Evolutionary conservation across 2,797 vertebrate genomes (phyloP), one percentile per base, ranked within the genome.

Genomic region (Macropodus opercularis): DNA sequence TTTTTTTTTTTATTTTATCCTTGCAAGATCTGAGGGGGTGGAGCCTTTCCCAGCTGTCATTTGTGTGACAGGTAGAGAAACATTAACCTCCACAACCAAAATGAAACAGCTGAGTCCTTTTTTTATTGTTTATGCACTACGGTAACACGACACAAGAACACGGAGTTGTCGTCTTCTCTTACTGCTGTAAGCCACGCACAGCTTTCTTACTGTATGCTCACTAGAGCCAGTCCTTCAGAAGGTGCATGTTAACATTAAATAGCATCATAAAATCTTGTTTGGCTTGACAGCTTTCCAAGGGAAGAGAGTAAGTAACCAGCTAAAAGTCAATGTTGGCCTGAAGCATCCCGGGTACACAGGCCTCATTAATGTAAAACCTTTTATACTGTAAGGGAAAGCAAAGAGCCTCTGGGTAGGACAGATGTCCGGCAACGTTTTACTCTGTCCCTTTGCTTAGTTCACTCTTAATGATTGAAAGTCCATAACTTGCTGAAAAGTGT

Each of bases 311-410:
- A 81, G 75, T 73, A 75, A 85, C 80, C 73, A 84, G 49, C 49
- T 50, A 73, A 85, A 84, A 71, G 80, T 85, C 70, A 81, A 18
- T 35, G 52, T 49, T 80, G 63, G 75, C 86, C 83, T 69, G 32
- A 58, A 79, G 77, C 69, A 61, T 60, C 46, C 17, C 60, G 69
- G 41, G 41, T 43, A 41, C 44, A 75, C 51, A 73, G 24, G 44
- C 47, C 56, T 78, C 66, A 73, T 71, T 79, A 73, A 69, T 63
- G 57, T 66, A 53, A 70, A 59, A 55, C 47, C 35, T 60, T 18
- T 5, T 63, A 40, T 77, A 55, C 54, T 63, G 18, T 65, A 56
- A 63, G 65, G 48, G 21, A 50, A 70, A 62, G 51, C 41, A 60
- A 55, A 52, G 43, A 69, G 46, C 50, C 26, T 38, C 21, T 27